A percentile compares a stretch with the other conserved stretches of the same genome.
These are phyloP conservation scores for Hermetia illucens DNA, from an alignment of 1,140 invertebrate species.

Conservation along the genomic window DNA sequence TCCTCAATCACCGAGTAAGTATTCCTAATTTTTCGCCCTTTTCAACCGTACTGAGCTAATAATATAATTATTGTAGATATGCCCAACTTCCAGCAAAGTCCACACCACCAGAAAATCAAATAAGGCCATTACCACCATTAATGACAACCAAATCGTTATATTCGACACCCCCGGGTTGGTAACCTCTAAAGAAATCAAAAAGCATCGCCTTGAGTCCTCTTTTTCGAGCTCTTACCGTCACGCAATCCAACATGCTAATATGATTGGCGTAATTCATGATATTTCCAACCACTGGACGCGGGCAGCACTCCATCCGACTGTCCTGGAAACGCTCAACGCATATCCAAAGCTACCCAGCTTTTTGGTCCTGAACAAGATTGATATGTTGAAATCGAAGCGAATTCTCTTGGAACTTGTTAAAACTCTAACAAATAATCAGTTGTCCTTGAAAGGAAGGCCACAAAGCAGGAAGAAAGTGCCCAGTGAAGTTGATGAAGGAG, in stretches of 20 bases:
- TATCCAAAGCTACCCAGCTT: slow-evolving; percentile 53
- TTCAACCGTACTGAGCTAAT: not conserved
- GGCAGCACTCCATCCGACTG: slow-evolving; percentile 47
- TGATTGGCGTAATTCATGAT: slow-evolving; percentile 78
- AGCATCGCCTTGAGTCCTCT: slow-evolving; percentile 46
- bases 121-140: slow-evolving; percentile 53
- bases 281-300: slow-evolving; percentile 53
- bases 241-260: slow-evolving; percentile 56
- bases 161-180: slow-evolving; percentile 77
- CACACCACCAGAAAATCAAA: slow-evolving; percentile 73
- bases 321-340: slow-evolving; percentile 51
- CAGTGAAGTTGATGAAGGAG: not conserved
- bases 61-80: slow-evolving; percentile 44
- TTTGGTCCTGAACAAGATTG: slow-evolving; percentile 81
- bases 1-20: slow-evolving; percentile 62
- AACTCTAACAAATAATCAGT: slow-evolving; percentile 48
- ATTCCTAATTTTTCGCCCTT: not conserved
- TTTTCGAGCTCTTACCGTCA: slow-evolving; percentile 50
- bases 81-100: slow-evolving; percentile 73
- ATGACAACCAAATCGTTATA: slow-evolving; percentile 73
- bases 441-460: slow-evolving; percentile 30
- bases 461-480: slow-evolving; percentile 2
- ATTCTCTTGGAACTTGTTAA: slow-evolving; percentile 54
- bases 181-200: slow-evolving; percentile 45
- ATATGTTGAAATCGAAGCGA: slow-evolving; percentile 61